Base-by-base conservation (phyloP, 2,113 vertebrate genomes). In the Pteruthius melanotis region DNA sequence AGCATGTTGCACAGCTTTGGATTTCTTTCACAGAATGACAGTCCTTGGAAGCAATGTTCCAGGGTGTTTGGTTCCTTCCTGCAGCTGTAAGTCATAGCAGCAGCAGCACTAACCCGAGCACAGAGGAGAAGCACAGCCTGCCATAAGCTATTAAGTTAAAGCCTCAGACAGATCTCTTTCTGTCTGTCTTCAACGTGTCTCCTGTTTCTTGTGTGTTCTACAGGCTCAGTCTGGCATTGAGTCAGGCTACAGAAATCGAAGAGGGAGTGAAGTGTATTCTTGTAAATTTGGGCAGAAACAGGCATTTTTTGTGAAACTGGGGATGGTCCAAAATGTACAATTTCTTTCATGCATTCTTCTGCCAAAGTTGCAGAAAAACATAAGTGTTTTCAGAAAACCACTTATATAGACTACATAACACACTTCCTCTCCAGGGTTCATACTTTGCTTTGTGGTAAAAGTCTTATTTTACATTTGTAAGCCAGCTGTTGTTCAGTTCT, bases 301-400 rank as follows among this genome's bases (percentile, higher is more conserved):
- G 33, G 42, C 85, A 35, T 28, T 56, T 92, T 92, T 94, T 88
- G 44, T 37, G 80, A 75, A 96, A 60, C 68, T 88, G 83, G 76
- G 70, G 24, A 90, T 90, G 31, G 24, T 92, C 86, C 91, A 96
- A 95, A 71, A 61, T 65, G 24, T 74, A 81, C 63, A 66, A 2
- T 79, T 90, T 84, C 72, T 88, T 86, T 78, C 30, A 44, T 93
- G 33, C 1, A 0, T 56, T 56, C 28, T 92, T 81, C 77, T 97
- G 94, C 94, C 94, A 95, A 88, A 91, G 68, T 39, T 93, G 57
- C 60, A 82, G 86, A 80, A 95, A 90, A 96, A 70, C 44, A 65
- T 76, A 94, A 65, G 72, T 80, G 56, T 83, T 94, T 97, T 93
- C 17, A 68, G 84, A 95, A 96, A 91, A 31, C 42, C 59, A 11